Conservation (phyloP, 2,113 vertebrate genomes). For the Xyrauchen texanus region DNA sequence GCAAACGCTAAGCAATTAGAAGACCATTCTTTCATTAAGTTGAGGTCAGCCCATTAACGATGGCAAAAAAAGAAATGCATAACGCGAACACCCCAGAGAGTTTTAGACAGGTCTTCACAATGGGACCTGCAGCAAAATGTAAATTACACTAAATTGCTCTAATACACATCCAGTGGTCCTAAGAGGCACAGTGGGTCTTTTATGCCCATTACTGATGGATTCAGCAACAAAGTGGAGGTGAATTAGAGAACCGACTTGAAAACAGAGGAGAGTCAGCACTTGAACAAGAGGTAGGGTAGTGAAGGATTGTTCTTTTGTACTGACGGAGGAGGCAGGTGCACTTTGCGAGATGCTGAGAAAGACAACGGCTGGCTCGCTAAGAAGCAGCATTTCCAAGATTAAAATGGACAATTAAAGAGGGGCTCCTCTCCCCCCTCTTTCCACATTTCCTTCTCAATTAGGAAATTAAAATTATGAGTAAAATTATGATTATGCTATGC, state of each 20-base stretch:
- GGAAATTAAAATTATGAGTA: conserved; percentile 9
- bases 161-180: conserved; percentile 46
- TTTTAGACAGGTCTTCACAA: conserved; percentile 46
- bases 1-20: conserved; percentile 49
- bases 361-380: conserved; percentile 41
- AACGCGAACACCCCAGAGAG: conserved; percentile 47
- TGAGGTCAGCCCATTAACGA: conserved; percentile 51
- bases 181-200: conserved; percentile 49
- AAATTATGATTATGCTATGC: no score
- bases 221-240: conserved; percentile 55
- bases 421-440: conserved; percentile 6
- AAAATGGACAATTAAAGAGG: conserved; percentile 45
- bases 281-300: conserved; percentile 36
- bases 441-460: conserved; percentile 5
- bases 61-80: conserved; percentile 29
- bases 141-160: conserved; percentile 59
- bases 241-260: conserved; percentile 52
- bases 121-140: conserved; percentile 44
- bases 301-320: conserved; percentile 55
- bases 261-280: conserved; percentile 40
- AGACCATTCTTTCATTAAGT: conserved; percentile 55
- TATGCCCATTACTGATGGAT: conserved; percentile 50
- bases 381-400: conserved; percentile 37
- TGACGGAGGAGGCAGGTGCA: conserved; percentile 53
- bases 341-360: conserved; percentile 36